phyloP scores from a whole-genome alignment of 2,113 vertebrate genomes.

The Calyptommatus sinebrachiatus region DNA sequence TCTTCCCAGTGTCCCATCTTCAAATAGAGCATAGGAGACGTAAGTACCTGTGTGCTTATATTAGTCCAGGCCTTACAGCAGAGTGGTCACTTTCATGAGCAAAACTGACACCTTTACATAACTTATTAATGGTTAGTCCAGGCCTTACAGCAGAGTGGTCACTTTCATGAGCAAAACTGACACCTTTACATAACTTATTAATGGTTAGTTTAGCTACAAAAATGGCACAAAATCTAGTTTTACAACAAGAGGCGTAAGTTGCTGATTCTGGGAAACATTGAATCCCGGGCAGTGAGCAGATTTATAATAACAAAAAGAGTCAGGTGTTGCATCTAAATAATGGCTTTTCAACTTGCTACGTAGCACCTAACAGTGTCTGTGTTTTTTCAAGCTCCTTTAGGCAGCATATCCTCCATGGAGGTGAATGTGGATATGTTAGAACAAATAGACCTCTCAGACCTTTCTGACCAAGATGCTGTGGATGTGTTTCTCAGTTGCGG shows the following conservation, averaged over 20 bases:
- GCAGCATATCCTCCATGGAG: slow-evolving; percentile 97
- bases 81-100: not conserved
- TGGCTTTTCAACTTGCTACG: not conserved
- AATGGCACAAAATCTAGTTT: not conserved
- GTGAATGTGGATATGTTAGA: slow-evolving; percentile 94
- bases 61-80: too few species aligned
- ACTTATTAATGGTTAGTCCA: not conserved
- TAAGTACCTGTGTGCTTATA: slow-evolving; percentile 61
- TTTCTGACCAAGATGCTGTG: slow-evolving; percentile 88
- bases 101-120: not conserved
- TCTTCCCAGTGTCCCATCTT: slow-evolving; percentile 84
- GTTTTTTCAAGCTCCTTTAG: slow-evolving; percentile 81
- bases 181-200: not conserved
- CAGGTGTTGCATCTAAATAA: not conserved
- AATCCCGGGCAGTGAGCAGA: not conserved
- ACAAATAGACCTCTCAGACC: slow-evolving; percentile 89
- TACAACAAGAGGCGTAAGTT: not conserved
- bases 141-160: too few species aligned
- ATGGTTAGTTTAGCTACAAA: not conserved
- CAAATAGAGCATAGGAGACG: slow-evolving; percentile 87
- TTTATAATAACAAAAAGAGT: not conserved
- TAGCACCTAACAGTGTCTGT: not conserved
- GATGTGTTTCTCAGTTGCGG: slow-evolving; percentile 90
- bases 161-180: not conserved
- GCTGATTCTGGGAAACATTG: too few species aligned